Base-by-base conservation (phyloP, 2,113 vertebrate species). In the Atractosteus spatula region DNA sequence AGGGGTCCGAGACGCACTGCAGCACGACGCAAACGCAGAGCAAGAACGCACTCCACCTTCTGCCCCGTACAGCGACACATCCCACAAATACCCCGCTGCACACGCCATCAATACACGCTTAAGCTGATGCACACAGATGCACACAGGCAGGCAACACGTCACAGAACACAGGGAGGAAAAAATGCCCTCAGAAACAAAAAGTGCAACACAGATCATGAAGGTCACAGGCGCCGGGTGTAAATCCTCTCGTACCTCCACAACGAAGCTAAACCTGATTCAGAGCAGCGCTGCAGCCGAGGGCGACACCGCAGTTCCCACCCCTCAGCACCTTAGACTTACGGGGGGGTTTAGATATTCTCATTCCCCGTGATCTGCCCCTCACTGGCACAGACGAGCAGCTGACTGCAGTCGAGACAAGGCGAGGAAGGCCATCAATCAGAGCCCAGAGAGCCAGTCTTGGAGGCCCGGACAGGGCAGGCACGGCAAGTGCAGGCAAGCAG, bases 181-280 rank as follows among this genome's bases (percentile, higher is more conserved):
- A 63, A n/a, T 11, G 42, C 68, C 12, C 43, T 51, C 10, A 54
- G n/a, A 68, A 7, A 47, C n/a, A 42, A 17, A 11, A 41, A 65
- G 10, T 7, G 5, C 12, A 41, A 42, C 3, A 1, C 10, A 68
- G 66, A 68, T 7, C 4, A 41, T 41, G 51, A n/a, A 16, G 71
- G 64, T 62, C 55, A 43, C 47, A 69, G 56, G 59, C 47, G 55
- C 45, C 61, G 69, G n/a, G 55, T 44, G 62, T 63, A 54, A 75
- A 73, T 67, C 67, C 62, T 17, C 5, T 57, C 66, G 61, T 69
- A 63, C 56, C 41, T 65, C 11, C 4, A 42, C 11, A 42, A 41
- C 2, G 63, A 42, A 55, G 44, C 47, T 16, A 67, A 51, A 7
- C 47, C 47, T 51, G 10, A 51, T 51, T 51, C 47, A 51, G 29